phyloP scores from a whole-genome alignment of 2,797 vertebrate species.

The Melanotaenia pygmaea region DNA sequence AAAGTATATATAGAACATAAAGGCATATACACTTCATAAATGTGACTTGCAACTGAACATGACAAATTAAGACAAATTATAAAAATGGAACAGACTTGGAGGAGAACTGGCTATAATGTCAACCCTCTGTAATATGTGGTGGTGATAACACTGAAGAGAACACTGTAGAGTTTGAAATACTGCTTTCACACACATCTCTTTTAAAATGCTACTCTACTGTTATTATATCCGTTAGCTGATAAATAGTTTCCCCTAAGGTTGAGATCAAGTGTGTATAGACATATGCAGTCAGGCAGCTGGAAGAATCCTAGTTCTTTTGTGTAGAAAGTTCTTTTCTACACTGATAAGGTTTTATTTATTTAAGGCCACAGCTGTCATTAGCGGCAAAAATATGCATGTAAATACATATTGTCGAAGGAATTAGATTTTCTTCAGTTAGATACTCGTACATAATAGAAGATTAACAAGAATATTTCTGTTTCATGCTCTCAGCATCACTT shows the following conservation, averaged over 20 bases:
- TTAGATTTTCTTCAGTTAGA: not conserved
- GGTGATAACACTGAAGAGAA: constrained; percentile 51
- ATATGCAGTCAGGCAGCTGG: constrained; percentile 24
- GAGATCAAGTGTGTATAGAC: constrained; percentile 48
- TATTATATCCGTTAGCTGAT: constrained; percentile 37
- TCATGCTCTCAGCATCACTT: constrained; percentile 13
- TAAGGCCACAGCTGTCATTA: constrained; percentile 11
- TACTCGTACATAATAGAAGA: not conserved
- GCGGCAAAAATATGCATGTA: constrained; percentile 3
- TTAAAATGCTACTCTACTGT: constrained; percentile 50
- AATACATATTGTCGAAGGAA: constrained; percentile 2
- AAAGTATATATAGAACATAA: not conserved
- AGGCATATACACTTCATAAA: not conserved
- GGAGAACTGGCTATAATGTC: constrained; percentile 4
- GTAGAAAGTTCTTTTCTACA: constrained; percentile 15
- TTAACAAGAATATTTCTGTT: not conserved
- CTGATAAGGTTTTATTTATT: constrained; percentile 29
- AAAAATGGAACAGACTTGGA: constrained; percentile 19
- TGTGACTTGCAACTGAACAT: not conserved
- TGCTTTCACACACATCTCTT: constrained; percentile 52
- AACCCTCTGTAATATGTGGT: constrained; percentile 30
- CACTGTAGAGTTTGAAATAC: constrained; percentile 61
- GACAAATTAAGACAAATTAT: not conserved
- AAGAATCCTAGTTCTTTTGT: constrained; percentile 2
- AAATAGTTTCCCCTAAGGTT: constrained; percentile 48